Percentiles rank a stretch among this genome's conserved stretches.
phyloP scores from a whole-genome alignment of 2,888 invertebrate species.

The Drosophila aldrichi region DNA sequence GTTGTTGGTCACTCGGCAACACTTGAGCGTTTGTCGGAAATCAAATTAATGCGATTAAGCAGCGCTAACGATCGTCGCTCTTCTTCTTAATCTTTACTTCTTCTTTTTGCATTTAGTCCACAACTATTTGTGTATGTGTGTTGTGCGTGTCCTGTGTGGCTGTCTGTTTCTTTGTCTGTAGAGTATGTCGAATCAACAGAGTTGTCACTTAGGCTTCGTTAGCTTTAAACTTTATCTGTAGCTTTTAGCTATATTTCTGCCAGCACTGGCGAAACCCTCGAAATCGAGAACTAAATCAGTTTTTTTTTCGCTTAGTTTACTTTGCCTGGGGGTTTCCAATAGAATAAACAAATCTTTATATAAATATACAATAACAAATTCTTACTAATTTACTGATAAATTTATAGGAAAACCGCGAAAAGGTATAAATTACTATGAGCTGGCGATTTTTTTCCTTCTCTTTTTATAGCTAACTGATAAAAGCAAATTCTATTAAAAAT shows the following conservation, averaged over 20 bases:
- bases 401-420: conserved; percentile 16
- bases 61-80: conserved; percentile 52
- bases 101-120: conserved; percentile 24
- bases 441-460: background rate
- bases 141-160: background rate
- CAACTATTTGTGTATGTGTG: conserved; percentile 22
- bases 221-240: background rate
- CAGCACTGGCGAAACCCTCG: conserved; percentile 27
- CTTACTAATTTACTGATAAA: conserved; percentile 47
- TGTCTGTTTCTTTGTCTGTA: too few relatives aligned
- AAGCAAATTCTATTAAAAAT: background rate
- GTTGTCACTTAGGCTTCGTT: background rate
- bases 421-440: conserved; percentile 26
- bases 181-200: background rate
- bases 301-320: conserved; percentile 45
- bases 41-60: conserved; percentile 69
- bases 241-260: background rate
- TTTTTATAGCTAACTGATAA: conserved; percentile 32
- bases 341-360: conserved; percentile 45
- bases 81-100: conserved; percentile 11
- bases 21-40: conserved; percentile 68
- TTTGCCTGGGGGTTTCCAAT: conserved; percentile 38
- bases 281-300: conserved; percentile 21
- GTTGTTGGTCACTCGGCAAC: conserved; percentile 37
- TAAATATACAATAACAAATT: conserved; percentile 48